These are phyloP conservation scores for Dexiosoma caninum DNA, from an alignment of 2,888 invertebrate species.

Conservation along the genomic window DNA sequence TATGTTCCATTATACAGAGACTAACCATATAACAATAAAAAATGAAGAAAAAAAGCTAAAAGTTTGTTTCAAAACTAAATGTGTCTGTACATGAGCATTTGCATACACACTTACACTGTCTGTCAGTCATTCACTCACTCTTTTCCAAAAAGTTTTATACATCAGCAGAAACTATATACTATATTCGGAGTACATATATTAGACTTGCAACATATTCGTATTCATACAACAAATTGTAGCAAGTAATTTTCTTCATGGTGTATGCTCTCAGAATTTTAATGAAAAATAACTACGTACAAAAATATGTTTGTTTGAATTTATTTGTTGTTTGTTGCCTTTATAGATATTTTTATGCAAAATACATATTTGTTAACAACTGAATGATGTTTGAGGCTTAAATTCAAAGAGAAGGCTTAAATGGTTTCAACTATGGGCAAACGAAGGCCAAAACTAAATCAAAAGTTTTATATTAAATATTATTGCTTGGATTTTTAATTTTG, in stretches of 20 bases:
- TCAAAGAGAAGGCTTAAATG: not conserved
- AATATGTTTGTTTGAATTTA: conserved; percentile 7
- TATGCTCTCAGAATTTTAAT: conserved; percentile 46
- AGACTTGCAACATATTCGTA: conserved; percentile 19
- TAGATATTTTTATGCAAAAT: not conserved
- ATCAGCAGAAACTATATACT: not conserved
- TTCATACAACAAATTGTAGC: conserved; percentile 11
- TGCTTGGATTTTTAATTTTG: not conserved
- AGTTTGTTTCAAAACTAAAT: conserved; percentile 29
- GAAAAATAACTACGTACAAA: not conserved
- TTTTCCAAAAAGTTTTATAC: not conserved
- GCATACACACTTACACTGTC: conserved; percentile 11
- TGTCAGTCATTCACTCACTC: not conserved
- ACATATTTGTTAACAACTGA: conserved; percentile 8
- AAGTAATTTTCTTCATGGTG: conserved; percentile 54
- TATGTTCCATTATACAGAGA: not conserved
- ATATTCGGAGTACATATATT: not conserved
- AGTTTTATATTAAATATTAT: not conserved
- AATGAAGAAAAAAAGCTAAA: not conserved
- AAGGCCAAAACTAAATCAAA: not conserved
- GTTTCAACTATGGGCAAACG: not conserved
- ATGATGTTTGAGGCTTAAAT: not conserved
- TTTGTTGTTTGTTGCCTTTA: not conserved
- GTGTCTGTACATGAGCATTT: conserved; percentile 6
- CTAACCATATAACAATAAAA: conserved; percentile 21